These are phyloP conservation scores for Tachina grossa DNA, from an alignment of 2,888 invertebrate species.

Conservation along the genomic window DNA sequence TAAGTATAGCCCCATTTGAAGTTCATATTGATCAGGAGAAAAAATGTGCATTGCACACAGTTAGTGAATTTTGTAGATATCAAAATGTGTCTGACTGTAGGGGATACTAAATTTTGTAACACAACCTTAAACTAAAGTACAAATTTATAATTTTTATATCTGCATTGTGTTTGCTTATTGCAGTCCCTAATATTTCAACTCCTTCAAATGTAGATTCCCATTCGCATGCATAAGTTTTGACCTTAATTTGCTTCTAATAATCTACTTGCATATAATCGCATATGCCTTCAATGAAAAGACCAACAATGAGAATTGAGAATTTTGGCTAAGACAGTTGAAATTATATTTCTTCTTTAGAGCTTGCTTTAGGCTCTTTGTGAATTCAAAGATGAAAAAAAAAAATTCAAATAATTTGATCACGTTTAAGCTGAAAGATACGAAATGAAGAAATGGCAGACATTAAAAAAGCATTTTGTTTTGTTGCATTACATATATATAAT, in stretches of 20 bases:
- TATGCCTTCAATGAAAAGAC: conserved; percentile 3
- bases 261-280: conserved; percentile 10
- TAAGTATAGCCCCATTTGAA: no score
- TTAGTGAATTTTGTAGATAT: no score
- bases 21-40: no score
- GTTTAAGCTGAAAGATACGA: conserved; percentile 36
- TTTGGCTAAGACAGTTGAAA: background rate
- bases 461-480: background rate
- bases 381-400: background rate
- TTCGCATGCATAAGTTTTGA: conserved; percentile 20
- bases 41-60: no score
- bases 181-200: background rate
- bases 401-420: conserved; percentile 59
- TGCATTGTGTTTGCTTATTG: no score
- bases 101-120: no score
- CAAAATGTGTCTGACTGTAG: no score
- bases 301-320: conserved; percentile 6
- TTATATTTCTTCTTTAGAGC: background rate
- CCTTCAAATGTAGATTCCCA: background rate
- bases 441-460: no score
- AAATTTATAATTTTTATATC: no score
- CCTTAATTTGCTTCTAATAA: conserved; percentile 55
- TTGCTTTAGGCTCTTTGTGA: conserved; percentile 1
- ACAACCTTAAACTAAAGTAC: no score
- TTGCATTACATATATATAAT: background rate